Base-by-base conservation (phyloP, 2,797 vertebrate species). In the Schizothorax lantsangensis region DNA sequence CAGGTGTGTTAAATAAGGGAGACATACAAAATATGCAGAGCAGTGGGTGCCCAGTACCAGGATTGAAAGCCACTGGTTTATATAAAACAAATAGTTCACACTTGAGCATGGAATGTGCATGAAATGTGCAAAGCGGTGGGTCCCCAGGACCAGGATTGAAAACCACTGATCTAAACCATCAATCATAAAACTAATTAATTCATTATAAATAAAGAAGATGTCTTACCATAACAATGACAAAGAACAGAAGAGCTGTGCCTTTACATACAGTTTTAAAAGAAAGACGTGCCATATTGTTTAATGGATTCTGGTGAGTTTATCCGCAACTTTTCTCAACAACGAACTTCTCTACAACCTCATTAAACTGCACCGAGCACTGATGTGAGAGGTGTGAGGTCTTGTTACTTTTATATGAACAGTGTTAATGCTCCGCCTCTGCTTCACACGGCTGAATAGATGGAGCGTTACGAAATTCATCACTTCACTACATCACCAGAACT, bases 151-250 rank as follows among this genome's bases (percentile, higher is more conserved):
- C 49, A 52, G 17, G 49, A 19, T 19, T 19, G 5, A 52, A 45
- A 45, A 43, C 40, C 40, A 43, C 9, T 43, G 40, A 43, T 5
- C 26, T 17, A n/a, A 43, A n/a, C 40, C 66, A 38, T 72, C 11
- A n/a, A 4, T 43, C 3, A 26, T 71, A 23, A 45, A 17, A 73
- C 11, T 14, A 73, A 15, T 47, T 10, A 19, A 8, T 72, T 26
- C 72, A 8, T 72, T 15, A 43, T 26, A 45, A 69, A 45, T 45
- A 73, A 78, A 78, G 19, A 54, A 52, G 12, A 2, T 15, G 8
- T 6, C 54, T 84, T 74, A 84, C 82, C 71, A 62, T 26, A 75
- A 64, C 26, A 62, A 84, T 62, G 54, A 75, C 26, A 45, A 59
- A 64, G 15, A 74, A 33, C 40, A 74, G 4, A 73, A 73, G n/a